Percentiles rank a stretch among this genome's conserved stretches.
Conservation (phyloP, 1,140 invertebrate species). For the Antheraea mylitta region DNA sequence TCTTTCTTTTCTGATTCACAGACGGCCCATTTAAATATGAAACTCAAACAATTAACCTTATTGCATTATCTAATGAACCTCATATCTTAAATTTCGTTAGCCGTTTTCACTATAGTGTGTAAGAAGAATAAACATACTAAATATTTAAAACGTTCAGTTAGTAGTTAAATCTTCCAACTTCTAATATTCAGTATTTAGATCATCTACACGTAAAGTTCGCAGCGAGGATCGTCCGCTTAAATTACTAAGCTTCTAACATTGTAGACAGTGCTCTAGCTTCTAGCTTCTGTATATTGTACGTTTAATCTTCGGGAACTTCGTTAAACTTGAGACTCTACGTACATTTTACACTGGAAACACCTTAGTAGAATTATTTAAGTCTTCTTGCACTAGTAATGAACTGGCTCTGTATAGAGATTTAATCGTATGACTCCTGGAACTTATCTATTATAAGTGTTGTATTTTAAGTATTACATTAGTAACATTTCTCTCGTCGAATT, state of each 20-base stretch:
- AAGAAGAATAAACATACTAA: too few species aligned
- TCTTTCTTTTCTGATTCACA: too few species aligned
- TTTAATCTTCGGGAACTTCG: neutral
- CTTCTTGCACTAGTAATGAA: neutral
- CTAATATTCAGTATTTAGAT: neutral
- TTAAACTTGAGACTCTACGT: neutral
- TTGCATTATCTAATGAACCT: too few species aligned
- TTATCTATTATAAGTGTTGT: neutral
- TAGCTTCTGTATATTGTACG: neutral
- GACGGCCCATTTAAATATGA: too few species aligned
- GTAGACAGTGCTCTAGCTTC: neutral
- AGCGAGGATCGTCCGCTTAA: constrained; percentile 21
- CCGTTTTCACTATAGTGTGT: too few species aligned
- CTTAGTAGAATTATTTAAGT: neutral
- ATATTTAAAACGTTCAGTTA: too few species aligned
- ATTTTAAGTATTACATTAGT: too few species aligned
- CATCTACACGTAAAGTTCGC: neutral
- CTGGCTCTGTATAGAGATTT: neutral
- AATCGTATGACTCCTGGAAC: neutral
- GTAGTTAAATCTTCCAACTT: too few species aligned
- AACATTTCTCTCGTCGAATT: too few species aligned
- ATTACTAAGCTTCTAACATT: constrained; percentile 25
- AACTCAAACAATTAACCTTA: too few species aligned
- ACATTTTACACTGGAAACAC: neutral
- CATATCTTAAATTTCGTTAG: too few species aligned